Evolutionary conservation across 2,888 invertebrate species (phyloP).

Genomic region (Nebria brevicollis): DNA sequence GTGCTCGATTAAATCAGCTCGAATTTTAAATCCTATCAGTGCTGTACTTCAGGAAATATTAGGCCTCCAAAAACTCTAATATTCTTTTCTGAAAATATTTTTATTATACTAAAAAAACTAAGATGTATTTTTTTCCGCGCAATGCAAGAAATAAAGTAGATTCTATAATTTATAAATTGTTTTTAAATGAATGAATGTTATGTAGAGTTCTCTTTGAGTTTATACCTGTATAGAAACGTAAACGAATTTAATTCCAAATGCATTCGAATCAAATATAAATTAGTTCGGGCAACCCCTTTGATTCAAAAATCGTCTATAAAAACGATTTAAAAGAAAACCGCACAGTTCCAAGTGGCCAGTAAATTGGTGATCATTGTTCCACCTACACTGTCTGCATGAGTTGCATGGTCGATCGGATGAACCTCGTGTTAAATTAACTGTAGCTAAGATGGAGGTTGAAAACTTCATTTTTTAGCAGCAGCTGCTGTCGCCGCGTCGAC

Average conservation of each 20-base stretch:
- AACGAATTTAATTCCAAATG: constrained; percentile 32
- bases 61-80: too few species aligned
- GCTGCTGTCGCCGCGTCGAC: constrained; percentile 60
- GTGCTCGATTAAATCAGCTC: too few species aligned
- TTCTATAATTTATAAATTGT: too few species aligned
- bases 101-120: too few species aligned
- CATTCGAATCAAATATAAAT: constrained; percentile 42
- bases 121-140: too few species aligned
- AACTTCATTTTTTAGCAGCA: constrained; percentile 63
- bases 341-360: constrained; percentile 27
- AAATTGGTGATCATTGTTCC: background rate
- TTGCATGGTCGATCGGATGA: constrained; percentile 51
- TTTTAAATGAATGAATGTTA: too few species aligned
- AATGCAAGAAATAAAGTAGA: too few species aligned
- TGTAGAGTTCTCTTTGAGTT: background rate
- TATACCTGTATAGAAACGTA: constrained; percentile 21
- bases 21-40: too few species aligned
- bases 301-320: constrained; percentile 45
- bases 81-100: too few species aligned
- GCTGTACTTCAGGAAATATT: too few species aligned
- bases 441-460: constrained; percentile 64
- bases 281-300: constrained; percentile 41
- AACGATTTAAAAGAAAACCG: constrained; percentile 44
- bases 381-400: constrained; percentile 28
- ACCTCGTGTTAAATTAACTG: constrained; percentile 63